Conservation (phyloP, 2,888 invertebrate species). For the Nemotelus nigrinus region DNA sequence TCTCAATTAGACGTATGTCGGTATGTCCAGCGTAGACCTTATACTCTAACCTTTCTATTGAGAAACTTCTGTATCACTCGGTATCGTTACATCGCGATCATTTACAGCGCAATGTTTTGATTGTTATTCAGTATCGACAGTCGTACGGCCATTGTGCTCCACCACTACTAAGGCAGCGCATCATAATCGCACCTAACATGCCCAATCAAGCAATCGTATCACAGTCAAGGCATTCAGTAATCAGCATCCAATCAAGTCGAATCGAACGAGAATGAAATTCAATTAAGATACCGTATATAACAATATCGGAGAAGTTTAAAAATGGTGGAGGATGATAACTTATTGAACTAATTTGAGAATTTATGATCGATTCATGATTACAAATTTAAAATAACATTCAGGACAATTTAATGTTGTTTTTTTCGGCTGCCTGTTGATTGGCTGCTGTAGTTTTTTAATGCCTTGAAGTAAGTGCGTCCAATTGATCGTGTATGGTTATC, state of each 20-base stretch:
- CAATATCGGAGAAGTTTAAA: slow-evolving; percentile 6
- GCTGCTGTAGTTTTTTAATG: not conserved
- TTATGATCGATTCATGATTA: slow-evolving; percentile 20
- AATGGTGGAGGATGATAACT: slow-evolving; percentile 30
- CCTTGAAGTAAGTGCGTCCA: not conserved
- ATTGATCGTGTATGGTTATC: not conserved
- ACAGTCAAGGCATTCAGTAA: not conserved
- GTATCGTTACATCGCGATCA: no score
- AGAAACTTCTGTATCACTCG: not conserved
- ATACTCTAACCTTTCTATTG: not conserved
- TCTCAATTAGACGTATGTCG: slow-evolving; percentile 48
- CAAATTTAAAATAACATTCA: slow-evolving; percentile 16
- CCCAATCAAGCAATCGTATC: not conserved
- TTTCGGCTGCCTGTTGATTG: not conserved
- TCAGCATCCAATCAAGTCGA: slow-evolving; percentile 29
- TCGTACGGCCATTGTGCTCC: slow-evolving; percentile 33
- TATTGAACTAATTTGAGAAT: slow-evolving; percentile 34
- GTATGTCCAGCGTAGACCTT: not conserved
- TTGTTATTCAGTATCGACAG: slow-evolving; percentile 18
- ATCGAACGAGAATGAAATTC: slow-evolving; percentile 34
- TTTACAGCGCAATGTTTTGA: no score
- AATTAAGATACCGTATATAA: slow-evolving; percentile 34
- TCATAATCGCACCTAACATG: not conserved
- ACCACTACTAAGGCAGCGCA: not conserved
- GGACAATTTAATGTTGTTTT: slow-evolving; percentile 20